These are phyloP conservation scores for Archegozetes longisetosus DNA, from an alignment of 1,140 invertebrate species.

Conservation along the genomic window DNA sequence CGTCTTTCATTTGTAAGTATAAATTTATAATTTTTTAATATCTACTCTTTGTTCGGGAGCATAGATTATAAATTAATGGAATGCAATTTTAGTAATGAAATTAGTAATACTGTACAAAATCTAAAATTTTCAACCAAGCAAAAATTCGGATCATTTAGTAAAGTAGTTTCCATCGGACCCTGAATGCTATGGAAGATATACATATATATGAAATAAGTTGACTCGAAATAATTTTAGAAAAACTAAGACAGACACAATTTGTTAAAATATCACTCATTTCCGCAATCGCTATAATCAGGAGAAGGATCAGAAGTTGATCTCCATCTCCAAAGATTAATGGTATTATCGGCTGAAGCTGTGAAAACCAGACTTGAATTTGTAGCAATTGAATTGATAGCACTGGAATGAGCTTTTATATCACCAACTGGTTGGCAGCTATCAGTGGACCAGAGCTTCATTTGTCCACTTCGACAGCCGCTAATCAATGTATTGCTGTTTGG, in stretches of 20 bases:
- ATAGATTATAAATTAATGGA: no score
- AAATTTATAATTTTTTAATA: no score
- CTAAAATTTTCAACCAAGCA: no score
- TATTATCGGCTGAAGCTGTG: slow-evolving; percentile 44
- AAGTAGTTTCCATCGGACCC: no score
- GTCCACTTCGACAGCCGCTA: slow-evolving; percentile 58
- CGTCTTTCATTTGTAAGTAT: no score
- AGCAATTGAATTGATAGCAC: slow-evolving; percentile 55
- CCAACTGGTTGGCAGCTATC: slow-evolving; percentile 45
- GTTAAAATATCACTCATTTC: background rate
- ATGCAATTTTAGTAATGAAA: no score
- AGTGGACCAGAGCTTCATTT: slow-evolving; percentile 51
- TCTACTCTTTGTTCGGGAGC: no score
- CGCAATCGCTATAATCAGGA: slow-evolving; percentile 22
- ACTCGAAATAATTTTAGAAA: background rate
- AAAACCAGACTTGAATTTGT: slow-evolving; percentile 55
- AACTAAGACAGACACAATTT: background rate
- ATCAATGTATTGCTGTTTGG: slow-evolving; percentile 40
- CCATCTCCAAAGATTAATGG: slow-evolving; percentile 24
- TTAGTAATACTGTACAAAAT: no score
- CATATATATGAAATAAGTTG: background rate
- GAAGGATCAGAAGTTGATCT: slow-evolving; percentile 23
- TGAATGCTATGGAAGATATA: no score
- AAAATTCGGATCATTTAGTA: no score
- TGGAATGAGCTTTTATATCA: slow-evolving; percentile 52